phyloP scores from a whole-genome alignment of 92 coral and sea anemone species.

The Palythoa heliodiscus region DNA sequence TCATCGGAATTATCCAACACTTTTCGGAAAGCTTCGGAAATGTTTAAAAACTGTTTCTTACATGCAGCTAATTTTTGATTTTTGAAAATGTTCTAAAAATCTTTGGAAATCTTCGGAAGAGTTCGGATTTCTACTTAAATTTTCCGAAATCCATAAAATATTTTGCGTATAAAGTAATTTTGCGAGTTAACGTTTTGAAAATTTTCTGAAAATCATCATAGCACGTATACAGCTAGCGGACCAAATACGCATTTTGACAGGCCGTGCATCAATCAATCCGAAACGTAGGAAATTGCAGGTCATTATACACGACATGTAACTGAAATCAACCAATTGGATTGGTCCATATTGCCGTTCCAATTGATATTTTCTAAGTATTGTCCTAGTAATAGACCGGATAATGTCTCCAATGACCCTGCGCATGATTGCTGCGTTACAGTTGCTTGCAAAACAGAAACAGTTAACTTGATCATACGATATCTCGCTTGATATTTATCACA shows the following conservation, averaged over 20 bases:
- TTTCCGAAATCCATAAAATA: background rate
- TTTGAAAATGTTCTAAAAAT: background rate
- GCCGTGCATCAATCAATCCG: background rate
- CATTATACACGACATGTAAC: background rate
- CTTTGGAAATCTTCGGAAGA: background rate
- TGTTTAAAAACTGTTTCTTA: conserved; percentile 3
- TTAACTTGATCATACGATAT: background rate
- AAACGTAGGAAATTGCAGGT: background rate
- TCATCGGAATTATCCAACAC: background rate
- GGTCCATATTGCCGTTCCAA: background rate
- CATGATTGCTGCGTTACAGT: background rate
- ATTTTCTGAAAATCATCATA: conserved; percentile 2
- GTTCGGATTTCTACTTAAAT: background rate
- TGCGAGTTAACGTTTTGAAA: background rate
- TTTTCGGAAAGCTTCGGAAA: conserved; percentile 1
- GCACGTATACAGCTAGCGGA: background rate
- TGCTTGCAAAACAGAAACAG: conserved; percentile 7
- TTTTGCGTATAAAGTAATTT: background rate
- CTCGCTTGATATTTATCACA: too few relatives aligned
- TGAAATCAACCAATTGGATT: background rate
- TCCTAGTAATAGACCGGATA: conserved; percentile 3
- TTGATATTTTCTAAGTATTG: background rate
- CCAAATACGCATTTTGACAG: background rate
- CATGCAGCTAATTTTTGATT: background rate
- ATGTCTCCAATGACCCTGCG: background rate